These are phyloP conservation scores for Oostethus manadensis DNA, from an alignment of 2,113 vertebrate species.

Conservation along the genomic window DNA sequence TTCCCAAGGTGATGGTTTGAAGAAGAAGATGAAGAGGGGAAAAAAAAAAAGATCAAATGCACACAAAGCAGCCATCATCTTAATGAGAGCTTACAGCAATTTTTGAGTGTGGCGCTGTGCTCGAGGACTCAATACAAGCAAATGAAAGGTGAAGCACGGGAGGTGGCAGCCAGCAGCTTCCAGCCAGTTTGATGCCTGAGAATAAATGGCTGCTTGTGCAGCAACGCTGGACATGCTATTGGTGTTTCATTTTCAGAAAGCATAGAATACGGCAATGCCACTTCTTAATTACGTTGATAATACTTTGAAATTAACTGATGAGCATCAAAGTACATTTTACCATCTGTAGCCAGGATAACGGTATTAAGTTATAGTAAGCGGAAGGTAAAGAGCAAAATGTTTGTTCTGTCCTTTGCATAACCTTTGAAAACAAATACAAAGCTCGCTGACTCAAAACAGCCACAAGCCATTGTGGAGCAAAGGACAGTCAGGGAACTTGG, in stretches of 20 bases:
- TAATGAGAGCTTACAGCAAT: constrained; percentile 45
- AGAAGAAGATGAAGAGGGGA: background rate
- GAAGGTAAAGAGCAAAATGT: background rate
- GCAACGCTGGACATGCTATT: constrained; percentile 6
- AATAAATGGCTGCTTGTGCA: constrained; percentile 8
- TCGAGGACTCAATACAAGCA: constrained; percentile 30
- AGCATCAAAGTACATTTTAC: background rate
- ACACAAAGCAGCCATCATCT: constrained; percentile 44
- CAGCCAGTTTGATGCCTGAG: constrained; percentile 1
- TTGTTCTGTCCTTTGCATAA: background rate
- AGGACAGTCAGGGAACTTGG: constrained; percentile 30
- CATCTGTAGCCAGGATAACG: background rate
- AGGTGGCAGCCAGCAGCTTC: constrained; percentile 7
- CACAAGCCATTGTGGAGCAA: constrained; percentile 9
- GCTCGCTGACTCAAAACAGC: constrained; percentile 14
- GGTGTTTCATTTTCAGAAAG: constrained; percentile 7
- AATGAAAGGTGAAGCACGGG: constrained; percentile 38
- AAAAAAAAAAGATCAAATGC: constrained; percentile 7
- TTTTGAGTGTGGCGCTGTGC: constrained; percentile 24
- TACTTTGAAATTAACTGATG: background rate
- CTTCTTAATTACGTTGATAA: no score
- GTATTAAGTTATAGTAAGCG: no score
- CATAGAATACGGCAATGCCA: background rate
- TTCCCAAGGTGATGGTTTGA: constrained; percentile 15
- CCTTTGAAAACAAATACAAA: constrained; percentile 4